Conservation (phyloP, 2,888 invertebrate species). For the Eurytoma californica region DNA sequence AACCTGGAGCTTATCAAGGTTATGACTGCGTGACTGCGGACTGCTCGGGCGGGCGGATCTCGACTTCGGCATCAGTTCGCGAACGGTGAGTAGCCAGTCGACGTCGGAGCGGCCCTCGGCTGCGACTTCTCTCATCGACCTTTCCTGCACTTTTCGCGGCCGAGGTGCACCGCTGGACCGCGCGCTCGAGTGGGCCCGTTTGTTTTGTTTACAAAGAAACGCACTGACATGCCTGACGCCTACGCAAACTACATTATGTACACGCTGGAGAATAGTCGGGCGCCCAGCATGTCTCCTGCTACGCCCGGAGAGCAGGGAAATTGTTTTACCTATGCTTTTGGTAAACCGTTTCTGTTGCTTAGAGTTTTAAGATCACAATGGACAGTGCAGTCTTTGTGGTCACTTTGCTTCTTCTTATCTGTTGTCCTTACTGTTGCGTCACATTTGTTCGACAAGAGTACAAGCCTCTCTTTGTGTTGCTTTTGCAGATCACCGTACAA, state of each 20-base stretch:
- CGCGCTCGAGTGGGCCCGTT: background rate
- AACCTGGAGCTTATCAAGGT: constrained; percentile 63
- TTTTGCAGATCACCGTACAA: constrained; percentile 38
- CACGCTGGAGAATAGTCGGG: constrained; percentile 37
- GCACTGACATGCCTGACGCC: constrained; percentile 61
- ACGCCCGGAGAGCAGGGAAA: constrained; percentile 26
- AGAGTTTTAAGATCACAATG: background rate
- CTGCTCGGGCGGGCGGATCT: background rate
- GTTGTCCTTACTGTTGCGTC: background rate
- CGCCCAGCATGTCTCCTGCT: background rate
- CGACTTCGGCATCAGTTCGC: constrained; percentile 16
- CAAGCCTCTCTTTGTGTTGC: background rate
- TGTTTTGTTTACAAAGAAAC: background rate
- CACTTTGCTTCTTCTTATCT: background rate
- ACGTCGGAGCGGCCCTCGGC: background rate
- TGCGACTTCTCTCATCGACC: background rate
- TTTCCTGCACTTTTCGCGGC: background rate
- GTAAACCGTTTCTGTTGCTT: constrained; percentile 56
- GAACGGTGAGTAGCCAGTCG: constrained; percentile 20
- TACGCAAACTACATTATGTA: constrained; percentile 58
- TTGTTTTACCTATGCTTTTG: constrained; percentile 55
- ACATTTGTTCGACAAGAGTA: background rate
- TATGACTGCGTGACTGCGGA: constrained; percentile 42
- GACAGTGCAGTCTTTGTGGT: background rate
- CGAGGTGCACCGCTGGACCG: background rate